Base-by-base conservation (phyloP, 2,888 invertebrate species). In the Andrena bicolor region DNA sequence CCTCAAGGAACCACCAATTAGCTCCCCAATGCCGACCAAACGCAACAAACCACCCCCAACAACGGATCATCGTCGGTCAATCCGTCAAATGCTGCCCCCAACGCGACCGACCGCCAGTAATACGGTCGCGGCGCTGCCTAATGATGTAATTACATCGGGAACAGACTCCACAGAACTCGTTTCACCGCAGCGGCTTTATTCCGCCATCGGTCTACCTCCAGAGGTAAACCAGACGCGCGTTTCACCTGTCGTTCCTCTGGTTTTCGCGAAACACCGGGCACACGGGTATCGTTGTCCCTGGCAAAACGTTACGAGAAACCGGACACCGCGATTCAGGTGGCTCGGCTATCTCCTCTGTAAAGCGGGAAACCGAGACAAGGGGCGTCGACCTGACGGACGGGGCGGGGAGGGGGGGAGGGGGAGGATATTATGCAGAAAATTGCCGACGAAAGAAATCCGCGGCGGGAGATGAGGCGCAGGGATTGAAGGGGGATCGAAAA, bases 351-450 rank as follows among this genome's bases (percentile, higher is more conserved):
- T 75, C 65, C 35, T 74, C 23, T 66, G 51, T 48, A 68, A 66
- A 66, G 41, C 10, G 41, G 16, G 63, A 77, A 79, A 60, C 70
- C 53, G 65, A 69, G 70, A 51, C 60, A 30, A 68, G 80, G 72
- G 56, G 56, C 82, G 66, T 72, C 64, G 80, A 80, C 75, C 64
- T 35, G 56, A 28, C 41, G 26, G 20, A n/a, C 10, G 49, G 13
- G 58, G 13, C 20, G 30, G 0, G n/a, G 23, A 6, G 5, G 23
- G 41, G 0, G 6, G 28, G 20, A 30, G 4, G 10, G n/a, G 3
- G 35, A n/a, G 51, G 69, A 78, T 71, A 75, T 80, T 82, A 79
- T 53, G 70, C 70, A 71, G 80, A 74, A 74, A 82, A 82, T 70
- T 71, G 70, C 64, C 53, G 63, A 23, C 61, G 61, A 74, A 66